Base-by-base conservation (phyloP, 1,140 invertebrate genomes). In the Linepithema humile region DNA sequence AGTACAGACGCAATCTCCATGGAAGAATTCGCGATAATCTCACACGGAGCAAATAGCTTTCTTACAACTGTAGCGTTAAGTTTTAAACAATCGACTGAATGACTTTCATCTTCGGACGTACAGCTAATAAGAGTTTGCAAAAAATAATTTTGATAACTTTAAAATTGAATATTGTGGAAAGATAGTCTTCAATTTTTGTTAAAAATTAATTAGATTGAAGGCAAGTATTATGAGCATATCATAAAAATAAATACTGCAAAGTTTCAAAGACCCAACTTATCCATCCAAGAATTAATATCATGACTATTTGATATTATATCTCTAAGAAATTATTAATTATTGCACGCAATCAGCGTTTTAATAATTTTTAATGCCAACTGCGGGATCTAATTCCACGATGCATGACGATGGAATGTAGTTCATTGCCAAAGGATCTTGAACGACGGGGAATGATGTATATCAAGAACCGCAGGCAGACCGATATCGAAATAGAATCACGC, bases 401-500 rank as follows among this genome's bases (percentile, higher is more conserved):
- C 38, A 55, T 77, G 70, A 78, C 65, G 40, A 53, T 48, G 57
- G 55, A 69, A 83, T 77, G 50, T 70, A 62, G 65, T 73, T 84
- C 43, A 59, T 83, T 20, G 57, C 35, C 80, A 53, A 74, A 53
- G 60, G 32, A 87, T 84, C 72, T 62, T 26, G 29, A n/a, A 77
- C 50, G 64, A 67, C 50, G 43, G 20, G 65, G 59, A 82, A 65
- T 60, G 70, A 75, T 72, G 78, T 70, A 72, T 57, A 72, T 45
- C 64, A 67, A 73, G 84, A 84, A 90, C 84, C 83, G 72, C 86
- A 88, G 89, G 57, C 43, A 69, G 62, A 53, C 57, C 74, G 89
- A 89, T 90, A 91, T 91, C 88, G 89, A 91, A 91, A 90, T 91
- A 84, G 88, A 89, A 91, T 91, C 90, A 89, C 88, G 89, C 87